phyloP scores from a whole-genome alignment of 2,888 invertebrate genomes.

The Xestia c-nigrum region DNA sequence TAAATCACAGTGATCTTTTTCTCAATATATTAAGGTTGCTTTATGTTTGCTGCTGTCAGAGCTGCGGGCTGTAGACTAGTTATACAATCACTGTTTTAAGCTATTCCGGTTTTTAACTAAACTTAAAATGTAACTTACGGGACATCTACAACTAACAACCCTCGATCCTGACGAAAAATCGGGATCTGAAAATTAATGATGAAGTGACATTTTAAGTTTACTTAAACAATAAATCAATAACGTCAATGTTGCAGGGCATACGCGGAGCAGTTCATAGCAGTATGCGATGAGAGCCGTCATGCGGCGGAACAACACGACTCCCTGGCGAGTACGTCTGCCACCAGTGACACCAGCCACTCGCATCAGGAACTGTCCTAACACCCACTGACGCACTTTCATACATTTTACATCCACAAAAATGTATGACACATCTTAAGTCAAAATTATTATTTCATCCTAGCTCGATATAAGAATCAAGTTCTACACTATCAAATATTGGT shows the following conservation, averaged over 20 bases:
- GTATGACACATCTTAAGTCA: constrained; percentile 35
- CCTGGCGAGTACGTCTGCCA: constrained; percentile 80
- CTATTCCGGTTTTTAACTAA: too few relatives aligned
- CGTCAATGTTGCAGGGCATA: constrained; percentile 84
- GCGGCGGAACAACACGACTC: constrained; percentile 87
- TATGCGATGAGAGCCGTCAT: constrained; percentile 90
- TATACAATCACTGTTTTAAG: too few relatives aligned
- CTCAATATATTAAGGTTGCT: not conserved
- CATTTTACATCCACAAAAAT: constrained; percentile 43
- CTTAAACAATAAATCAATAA: not conserved
- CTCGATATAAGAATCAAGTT: constrained; percentile 10
- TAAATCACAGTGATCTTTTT: not conserved
- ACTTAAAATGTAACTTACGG: too few relatives aligned
- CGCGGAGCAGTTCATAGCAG: constrained; percentile 92
- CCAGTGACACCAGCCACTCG: constrained; percentile 78
- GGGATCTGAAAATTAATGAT: too few relatives aligned
- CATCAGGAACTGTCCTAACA: constrained; percentile 60
- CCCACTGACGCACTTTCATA: constrained; percentile 36
- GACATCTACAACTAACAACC: too few relatives aligned
- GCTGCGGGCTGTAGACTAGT: not conserved
- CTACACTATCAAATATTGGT: constrained; percentile 22
- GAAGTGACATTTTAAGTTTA: too few relatives aligned
- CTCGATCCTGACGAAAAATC: too few relatives aligned
- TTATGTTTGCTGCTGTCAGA: not conserved
- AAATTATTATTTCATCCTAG: constrained; percentile 27